Evolutionary conservation across 2,113 vertebrate species (phyloP).

Genomic region (Pelmatolapia mariae): DNA sequence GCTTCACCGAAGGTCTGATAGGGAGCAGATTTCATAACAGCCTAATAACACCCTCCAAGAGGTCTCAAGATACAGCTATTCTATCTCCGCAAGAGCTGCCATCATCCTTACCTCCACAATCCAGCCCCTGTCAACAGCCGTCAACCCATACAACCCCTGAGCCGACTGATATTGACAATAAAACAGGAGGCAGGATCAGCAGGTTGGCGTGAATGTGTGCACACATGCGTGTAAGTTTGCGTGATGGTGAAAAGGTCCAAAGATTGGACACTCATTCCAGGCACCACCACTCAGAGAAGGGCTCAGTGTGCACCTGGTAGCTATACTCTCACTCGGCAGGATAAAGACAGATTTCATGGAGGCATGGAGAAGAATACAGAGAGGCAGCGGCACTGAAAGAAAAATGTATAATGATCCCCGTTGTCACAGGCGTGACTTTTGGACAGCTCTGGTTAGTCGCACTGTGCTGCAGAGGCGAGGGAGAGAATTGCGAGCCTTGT

Average conservation of each 20-base stretch:
- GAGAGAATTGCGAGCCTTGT: slow-evolving; percentile 48
- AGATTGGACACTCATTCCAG: slow-evolving; percentile 14
- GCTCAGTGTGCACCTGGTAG: slow-evolving; percentile 17
- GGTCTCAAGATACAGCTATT: slow-evolving; percentile 49
- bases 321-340: background rate
- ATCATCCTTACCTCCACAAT: slow-evolving; percentile 57
- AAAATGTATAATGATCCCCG: slow-evolving; percentile 50
- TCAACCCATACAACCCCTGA: slow-evolving; percentile 44
- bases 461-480: slow-evolving; percentile 34
- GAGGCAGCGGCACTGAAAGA: slow-evolving; percentile 21
- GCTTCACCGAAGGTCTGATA: slow-evolving; percentile 35
- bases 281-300: slow-evolving; percentile 2
- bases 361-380: slow-evolving; percentile 48
- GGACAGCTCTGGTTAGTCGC: slow-evolving; percentile 48
- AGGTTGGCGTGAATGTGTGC: slow-evolving; percentile 10
- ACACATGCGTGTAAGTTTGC: slow-evolving; percentile 17
- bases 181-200: slow-evolving; percentile 51
- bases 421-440: slow-evolving; percentile 57
- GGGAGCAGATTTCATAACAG: slow-evolving; percentile 56
- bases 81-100: slow-evolving; percentile 49
- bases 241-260: slow-evolving; percentile 9
- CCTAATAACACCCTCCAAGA: slow-evolving; percentile 60
- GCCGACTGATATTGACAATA: slow-evolving; percentile 61
- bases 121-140: slow-evolving; percentile 41
- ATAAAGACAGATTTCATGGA: slow-evolving; percentile 42